Conservation (phyloP, 2,888 invertebrate species). For the Ganaspis brasiliensis region DNA sequence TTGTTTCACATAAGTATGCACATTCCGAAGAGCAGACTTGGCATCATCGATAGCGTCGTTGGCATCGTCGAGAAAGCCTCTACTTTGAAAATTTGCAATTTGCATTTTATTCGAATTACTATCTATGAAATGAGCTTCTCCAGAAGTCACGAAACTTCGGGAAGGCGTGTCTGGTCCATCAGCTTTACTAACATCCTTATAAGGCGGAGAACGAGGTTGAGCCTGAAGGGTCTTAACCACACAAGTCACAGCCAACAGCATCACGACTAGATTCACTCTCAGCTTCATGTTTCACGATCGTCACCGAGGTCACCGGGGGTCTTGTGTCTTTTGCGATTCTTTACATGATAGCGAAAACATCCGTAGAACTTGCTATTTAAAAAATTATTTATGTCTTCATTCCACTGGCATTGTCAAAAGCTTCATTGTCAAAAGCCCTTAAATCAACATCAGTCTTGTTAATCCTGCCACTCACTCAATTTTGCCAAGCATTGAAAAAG, state of each 20-base stretch:
- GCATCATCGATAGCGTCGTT: constrained; percentile 36
- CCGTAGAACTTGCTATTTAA: constrained; percentile 24
- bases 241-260: constrained; percentile 63
- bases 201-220: background rate
- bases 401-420: background rate
- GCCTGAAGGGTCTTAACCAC: constrained; percentile 54
- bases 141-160: background rate
- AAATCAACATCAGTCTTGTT: no score
- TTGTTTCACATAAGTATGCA: constrained; percentile 34
- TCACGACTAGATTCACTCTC: constrained; percentile 72
- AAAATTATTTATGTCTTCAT: constrained; percentile 18
- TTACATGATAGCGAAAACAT: constrained; percentile 47
- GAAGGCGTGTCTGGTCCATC: background rate
- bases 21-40: constrained; percentile 4
- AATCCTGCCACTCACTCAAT: no score
- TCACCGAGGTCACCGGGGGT: constrained; percentile 22
- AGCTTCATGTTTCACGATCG: constrained; percentile 63
- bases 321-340: background rate
- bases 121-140: constrained; percentile 9
- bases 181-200: constrained; percentile 2
- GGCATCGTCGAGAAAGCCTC: constrained; percentile 22
- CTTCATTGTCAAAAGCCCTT: no score
- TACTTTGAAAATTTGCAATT: constrained; percentile 1
- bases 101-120: background rate
- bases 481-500: no score